Percentiles rank a stretch among this genome's conserved stretches.
These are phyloP conservation scores for Callocephalon fimbriatum DNA, from an alignment of 2,113 vertebrate genomes.

Conservation along the genomic window DNA sequence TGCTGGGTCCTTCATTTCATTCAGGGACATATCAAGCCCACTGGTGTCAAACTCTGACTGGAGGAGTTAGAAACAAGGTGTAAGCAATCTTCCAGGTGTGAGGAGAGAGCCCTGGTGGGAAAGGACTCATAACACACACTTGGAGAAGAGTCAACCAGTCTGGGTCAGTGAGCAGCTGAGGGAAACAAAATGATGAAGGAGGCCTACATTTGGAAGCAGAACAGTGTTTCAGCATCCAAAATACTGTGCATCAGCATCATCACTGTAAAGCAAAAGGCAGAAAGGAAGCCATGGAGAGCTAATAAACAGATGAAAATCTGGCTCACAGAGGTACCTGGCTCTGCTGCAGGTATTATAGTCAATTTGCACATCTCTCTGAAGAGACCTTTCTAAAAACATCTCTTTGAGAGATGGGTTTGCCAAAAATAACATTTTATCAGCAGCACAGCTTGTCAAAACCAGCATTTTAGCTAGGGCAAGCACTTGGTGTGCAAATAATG, in stretches of 20 bases:
- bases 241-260: slow-evolving; percentile 52
- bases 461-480: slow-evolving; percentile 55
- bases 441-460: slow-evolving; percentile 73
- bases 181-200: slow-evolving; percentile 6
- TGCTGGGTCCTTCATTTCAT: background rate
- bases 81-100: background rate
- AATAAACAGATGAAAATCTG: slow-evolving; percentile 69
- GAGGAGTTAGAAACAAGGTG: background rate
- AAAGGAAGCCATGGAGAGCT: slow-evolving; percentile 42
- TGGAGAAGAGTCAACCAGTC: slow-evolving; percentile 14
- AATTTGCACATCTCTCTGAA: slow-evolving; percentile 72
- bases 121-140: background rate
- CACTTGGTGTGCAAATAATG: slow-evolving; percentile 55
- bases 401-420: slow-evolving; percentile 14
- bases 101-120: background rate
- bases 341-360: slow-evolving; percentile 68
- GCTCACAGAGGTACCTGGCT: slow-evolving; percentile 64
- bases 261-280: slow-evolving; percentile 61
- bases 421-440: slow-evolving; percentile 77
- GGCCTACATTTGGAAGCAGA: slow-evolving; percentile 8
- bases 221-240: slow-evolving; percentile 35
- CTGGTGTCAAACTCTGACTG: background rate
- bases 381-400: slow-evolving; percentile 48
- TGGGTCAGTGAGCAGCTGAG: background rate
- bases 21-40: background rate